Percentiles rank a stretch among this genome's conserved stretches.
phyloP scores from a whole-genome alignment of 2,888 invertebrate species.

The Steinernema carpocapsae region DNA sequence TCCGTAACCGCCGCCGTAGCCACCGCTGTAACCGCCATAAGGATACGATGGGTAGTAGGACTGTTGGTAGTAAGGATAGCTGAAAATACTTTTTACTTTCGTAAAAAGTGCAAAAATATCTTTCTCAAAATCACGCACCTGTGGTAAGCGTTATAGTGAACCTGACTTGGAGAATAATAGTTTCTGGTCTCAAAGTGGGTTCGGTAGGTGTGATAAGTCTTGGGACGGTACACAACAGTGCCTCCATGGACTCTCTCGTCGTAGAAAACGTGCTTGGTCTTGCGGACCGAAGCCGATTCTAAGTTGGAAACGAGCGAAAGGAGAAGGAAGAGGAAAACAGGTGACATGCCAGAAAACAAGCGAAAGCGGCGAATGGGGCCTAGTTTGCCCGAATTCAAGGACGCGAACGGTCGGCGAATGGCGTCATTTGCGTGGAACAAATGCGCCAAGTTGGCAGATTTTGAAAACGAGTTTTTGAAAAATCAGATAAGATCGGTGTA shows the following conservation, averaged over 20 bases:
- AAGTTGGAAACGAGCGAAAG: background rate
- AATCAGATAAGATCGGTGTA: background rate
- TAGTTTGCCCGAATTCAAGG: constrained; percentile 11
- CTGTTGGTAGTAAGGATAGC: background rate
- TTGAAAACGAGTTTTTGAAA: background rate
- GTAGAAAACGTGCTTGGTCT: background rate
- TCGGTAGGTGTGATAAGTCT: background rate
- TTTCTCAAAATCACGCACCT: background rate
- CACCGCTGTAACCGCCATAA: background rate
- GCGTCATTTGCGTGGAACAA: constrained; percentile 20
- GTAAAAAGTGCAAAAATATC: background rate
- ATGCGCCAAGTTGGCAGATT: background rate
- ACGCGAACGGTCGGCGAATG: constrained; percentile 4
- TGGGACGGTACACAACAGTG: constrained; percentile 13
- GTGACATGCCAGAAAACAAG: background rate
- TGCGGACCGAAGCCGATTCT: background rate
- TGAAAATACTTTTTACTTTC: background rate
- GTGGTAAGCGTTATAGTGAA: background rate
- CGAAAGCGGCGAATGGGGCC: background rate
- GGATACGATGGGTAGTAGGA: background rate
- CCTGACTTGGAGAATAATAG: background rate
- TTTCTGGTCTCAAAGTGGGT: background rate
- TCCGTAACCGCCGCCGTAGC: background rate
- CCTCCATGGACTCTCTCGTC: constrained; percentile 10
- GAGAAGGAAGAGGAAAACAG: background rate